Base-by-base conservation (phyloP, 2,888 invertebrate genomes). In the Drosophila nigricruria region DNA sequence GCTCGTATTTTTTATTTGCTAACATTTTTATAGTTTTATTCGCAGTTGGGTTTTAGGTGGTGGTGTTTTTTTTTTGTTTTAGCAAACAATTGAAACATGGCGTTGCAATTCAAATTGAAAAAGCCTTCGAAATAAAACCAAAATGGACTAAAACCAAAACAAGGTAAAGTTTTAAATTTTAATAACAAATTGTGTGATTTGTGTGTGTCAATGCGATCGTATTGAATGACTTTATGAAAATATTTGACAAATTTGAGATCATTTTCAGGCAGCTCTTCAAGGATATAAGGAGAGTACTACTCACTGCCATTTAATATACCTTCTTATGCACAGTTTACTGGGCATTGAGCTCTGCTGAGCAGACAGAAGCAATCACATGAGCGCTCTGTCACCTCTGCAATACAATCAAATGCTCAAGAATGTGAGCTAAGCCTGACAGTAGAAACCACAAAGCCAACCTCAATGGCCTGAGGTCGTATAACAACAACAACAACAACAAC, bases 1-100 rank as follows among this genome's bases (percentile, higher is more conserved):
- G 23, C 73, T 65, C 60, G 70, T 63, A 43, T 36, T 68, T 72
- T 82, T 62, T 64, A 66, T 77, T 74, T 75, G 52, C 59, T 47
- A 40, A 10, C 49, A 50, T 60, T 70, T 63, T 68, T 43, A 23
- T 5, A 25, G 27, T 47, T 43, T 60, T 70, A 47, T 67, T 50
- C 70, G 30, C 18, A 27, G 25, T 62, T 52, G 10, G 34, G 54
- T 38, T 61, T 63, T 57, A 43, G 18, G 62, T 3, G 4, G 9
- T 10, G n/a, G 30, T 64, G 71, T 65, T 70, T 70, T 66, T 53
- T 16, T 20, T 36, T 67, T 71, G 67, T 74, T 71, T 68, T 53
- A 60, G 70, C 56, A 76, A 72, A 64, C 72, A 66, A 58, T 70
- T 62, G 25, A 66, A 52, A 40, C 54, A 45, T 58, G 49, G 54